phyloP scores from a whole-genome alignment of 2,888 invertebrate species.

The Ashinkailepas kermadecensis region DNA sequence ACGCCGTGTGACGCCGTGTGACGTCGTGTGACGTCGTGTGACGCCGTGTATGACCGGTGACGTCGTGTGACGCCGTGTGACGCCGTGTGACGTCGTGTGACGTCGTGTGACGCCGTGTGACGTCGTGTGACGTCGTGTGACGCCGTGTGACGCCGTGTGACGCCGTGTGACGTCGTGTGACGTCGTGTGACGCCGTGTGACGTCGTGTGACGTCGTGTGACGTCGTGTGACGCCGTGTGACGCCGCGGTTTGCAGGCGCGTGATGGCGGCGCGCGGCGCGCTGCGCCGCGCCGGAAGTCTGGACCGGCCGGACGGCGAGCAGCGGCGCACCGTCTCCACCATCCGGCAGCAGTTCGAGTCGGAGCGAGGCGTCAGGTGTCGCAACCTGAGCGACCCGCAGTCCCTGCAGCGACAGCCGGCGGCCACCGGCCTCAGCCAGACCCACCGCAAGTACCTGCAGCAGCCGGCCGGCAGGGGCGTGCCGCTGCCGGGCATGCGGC shows the following conservation, averaged over 20 bases:
- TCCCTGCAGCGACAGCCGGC: slow-evolving; percentile 3
- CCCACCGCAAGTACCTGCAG: slow-evolving; percentile 13
- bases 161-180: too few relatives aligned
- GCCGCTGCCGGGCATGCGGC: slow-evolving; percentile 3
- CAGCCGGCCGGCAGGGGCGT: neutral
- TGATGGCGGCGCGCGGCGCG: neutral
- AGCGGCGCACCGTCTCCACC: neutral
- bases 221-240: too few relatives aligned
- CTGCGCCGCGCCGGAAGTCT: neutral
- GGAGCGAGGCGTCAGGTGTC: neutral
- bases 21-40: too few relatives aligned
- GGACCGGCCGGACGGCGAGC: neutral
- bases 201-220: too few relatives aligned
- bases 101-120: too few relatives aligned
- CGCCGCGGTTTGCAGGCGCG: neutral
- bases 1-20: too few relatives aligned
- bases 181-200: too few relatives aligned
- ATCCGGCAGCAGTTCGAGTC: slow-evolving; percentile 16
- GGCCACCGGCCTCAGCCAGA: neutral
- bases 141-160: too few relatives aligned
- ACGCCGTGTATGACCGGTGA: too few relatives aligned
- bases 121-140: too few relatives aligned
- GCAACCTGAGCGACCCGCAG: slow-evolving; percentile 15
- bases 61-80: too few relatives aligned
- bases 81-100: too few relatives aligned